Conservation (phyloP, 2,888 invertebrate genomes). For the Polydrusus pterygomalis region DNA sequence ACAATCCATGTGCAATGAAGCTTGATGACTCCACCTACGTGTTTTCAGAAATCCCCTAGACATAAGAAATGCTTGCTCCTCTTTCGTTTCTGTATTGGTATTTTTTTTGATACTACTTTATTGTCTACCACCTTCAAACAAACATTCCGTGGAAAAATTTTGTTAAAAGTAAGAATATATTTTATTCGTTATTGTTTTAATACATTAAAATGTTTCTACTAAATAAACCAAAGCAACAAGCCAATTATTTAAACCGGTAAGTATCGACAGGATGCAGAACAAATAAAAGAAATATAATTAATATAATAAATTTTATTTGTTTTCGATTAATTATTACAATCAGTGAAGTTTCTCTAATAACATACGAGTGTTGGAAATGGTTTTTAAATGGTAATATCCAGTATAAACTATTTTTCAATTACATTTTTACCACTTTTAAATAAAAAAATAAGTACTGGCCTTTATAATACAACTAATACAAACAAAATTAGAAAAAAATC, state of each 20-base stretch:
- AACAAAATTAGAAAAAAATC: slow-evolving; percentile 51
- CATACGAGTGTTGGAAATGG: slow-evolving; percentile 60
- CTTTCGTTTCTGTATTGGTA: too few relatives aligned
- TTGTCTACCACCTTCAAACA: too few relatives aligned
- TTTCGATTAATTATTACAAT: slow-evolving; percentile 61
- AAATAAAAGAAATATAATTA: slow-evolving; percentile 37
- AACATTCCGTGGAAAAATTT: too few relatives aligned
- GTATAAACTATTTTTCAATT: slow-evolving; percentile 63
- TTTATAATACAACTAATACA: slow-evolving; percentile 38
- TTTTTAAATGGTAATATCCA: slow-evolving; percentile 59
- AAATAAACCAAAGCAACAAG: too few relatives aligned
- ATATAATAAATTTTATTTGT: slow-evolving; percentile 64
- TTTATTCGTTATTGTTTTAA: too few relatives aligned
- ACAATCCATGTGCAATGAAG: too few relatives aligned
- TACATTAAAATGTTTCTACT: too few relatives aligned
- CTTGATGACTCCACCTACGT: too few relatives aligned
- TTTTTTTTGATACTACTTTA: too few relatives aligned
- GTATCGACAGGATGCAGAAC: neutral
- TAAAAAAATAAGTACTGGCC: slow-evolving; percentile 57
- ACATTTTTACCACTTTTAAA: slow-evolving; percentile 60
- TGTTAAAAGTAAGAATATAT: too few relatives aligned
- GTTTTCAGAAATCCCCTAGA: too few relatives aligned
- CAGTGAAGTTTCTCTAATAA: slow-evolving; percentile 61
- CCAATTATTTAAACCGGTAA: neutral
- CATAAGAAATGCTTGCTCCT: too few relatives aligned